These are phyloP conservation scores for Charadrius vociferus DNA, from an alignment of 2,113 vertebrate species.

Conservation along the genomic window DNA sequence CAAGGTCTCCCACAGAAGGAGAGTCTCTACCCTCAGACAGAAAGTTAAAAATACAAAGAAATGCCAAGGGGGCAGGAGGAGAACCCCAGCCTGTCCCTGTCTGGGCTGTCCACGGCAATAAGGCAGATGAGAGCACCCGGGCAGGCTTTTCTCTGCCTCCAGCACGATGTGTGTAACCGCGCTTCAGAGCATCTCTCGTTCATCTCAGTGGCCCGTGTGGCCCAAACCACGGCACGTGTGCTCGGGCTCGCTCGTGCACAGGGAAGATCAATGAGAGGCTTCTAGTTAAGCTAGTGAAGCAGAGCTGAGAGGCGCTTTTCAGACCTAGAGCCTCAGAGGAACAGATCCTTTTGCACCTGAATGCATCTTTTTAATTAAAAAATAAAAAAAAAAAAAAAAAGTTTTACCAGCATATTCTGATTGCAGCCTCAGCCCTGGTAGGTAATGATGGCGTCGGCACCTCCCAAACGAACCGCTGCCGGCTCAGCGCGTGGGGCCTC, in stretches of 20 bases:
- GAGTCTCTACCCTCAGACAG: not conserved
- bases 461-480: accelerated
- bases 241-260: not conserved
- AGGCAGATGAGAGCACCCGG: not conserved
- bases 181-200: not conserved
- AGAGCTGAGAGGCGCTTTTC: not conserved
- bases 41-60: not conserved
- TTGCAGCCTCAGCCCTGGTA: not conserved
- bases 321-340: not conserved
- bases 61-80: not conserved
- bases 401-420: not conserved
- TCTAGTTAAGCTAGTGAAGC: not conserved
- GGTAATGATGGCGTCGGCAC: not conserved
- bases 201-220: no score
- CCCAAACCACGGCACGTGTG: no score
- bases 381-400: not conserved
- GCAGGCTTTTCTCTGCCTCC: not conserved
- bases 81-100: accelerated
- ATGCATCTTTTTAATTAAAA: not conserved
- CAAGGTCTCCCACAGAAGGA: no score
- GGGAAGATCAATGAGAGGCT: not conserved
- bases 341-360: not conserved
- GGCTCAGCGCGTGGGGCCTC: accelerated
- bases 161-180: not conserved
- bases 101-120: not conserved